Evolutionary conservation across 2,888 invertebrate species (phyloP).

Genomic region (Trachelus iudaicus): DNA sequence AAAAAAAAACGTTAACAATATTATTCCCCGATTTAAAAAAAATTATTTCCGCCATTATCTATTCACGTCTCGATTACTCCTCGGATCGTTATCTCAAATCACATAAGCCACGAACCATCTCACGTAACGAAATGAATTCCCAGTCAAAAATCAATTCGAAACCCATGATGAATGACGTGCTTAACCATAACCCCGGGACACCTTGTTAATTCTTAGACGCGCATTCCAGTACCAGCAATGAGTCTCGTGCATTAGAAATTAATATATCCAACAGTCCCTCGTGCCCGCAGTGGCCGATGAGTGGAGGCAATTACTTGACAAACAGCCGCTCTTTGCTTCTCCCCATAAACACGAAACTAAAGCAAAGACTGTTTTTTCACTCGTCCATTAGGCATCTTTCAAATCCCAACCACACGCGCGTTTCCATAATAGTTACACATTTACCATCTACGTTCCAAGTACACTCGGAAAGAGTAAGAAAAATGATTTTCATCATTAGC

Average conservation of each 20-base stretch:
- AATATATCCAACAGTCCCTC: slow-evolving; percentile 14
- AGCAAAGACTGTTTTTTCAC: not conserved
- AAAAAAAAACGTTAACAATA: not conserved
- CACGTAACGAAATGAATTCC: not conserved
- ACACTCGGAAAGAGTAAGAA: not conserved
- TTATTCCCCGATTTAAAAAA: not conserved
- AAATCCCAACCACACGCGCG: not conserved
- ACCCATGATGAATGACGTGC: slow-evolving; percentile 20
- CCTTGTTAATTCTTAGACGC: slow-evolving; percentile 21
- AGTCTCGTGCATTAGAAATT: slow-evolving; percentile 24
- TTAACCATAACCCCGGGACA: slow-evolving; percentile 21
- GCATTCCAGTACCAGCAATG: slow-evolving; percentile 12
- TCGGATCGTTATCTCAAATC: not conserved
- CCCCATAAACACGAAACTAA: not conserved
- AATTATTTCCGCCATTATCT: not conserved
- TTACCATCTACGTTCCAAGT: not conserved
- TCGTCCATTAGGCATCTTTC: not conserved
- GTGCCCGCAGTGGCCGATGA: not conserved
- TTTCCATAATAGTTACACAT: not conserved
- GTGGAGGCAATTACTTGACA: slow-evolving; percentile 14
- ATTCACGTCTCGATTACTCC: not conserved
- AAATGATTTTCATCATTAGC: not conserved
- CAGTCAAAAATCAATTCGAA: slow-evolving; percentile 1
- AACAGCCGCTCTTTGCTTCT: not conserved
- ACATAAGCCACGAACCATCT: not conserved